Conservation (phyloP, 2,888 invertebrate genomes). For the Carcina quercana region DNA sequence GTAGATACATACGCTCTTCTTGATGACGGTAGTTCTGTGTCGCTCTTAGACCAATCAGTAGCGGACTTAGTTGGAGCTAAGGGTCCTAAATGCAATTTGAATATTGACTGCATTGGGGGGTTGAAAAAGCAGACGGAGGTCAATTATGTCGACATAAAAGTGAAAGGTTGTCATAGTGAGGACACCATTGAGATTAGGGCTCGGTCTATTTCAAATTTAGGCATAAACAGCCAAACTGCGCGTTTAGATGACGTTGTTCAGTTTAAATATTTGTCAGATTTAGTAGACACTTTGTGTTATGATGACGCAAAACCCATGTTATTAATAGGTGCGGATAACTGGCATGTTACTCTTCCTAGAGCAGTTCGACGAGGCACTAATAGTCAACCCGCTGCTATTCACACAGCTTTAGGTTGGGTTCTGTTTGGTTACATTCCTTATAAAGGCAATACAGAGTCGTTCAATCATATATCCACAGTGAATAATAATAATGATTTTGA, state of each 20-base stretch:
- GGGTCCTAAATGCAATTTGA: no score
- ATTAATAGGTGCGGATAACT: not conserved
- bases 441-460: not conserved
- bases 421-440: not conserved
- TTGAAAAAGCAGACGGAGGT: no score
- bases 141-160: no score
- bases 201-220: no score
- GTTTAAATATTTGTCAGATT: not conserved
- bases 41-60: no score
- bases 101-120: no score
- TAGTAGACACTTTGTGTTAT: not conserved
- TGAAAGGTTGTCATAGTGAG: no score
- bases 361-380: not conserved
- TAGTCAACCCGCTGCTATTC: not conserved
- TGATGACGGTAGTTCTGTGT: no score
- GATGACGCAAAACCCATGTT: not conserved
- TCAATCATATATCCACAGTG: not conserved
- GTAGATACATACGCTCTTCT: no score
- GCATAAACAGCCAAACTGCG: no score
- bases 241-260: not conserved
- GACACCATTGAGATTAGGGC: no score
- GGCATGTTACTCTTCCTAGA: not conserved
- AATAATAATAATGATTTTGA: not conserved
- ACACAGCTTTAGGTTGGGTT: not conserved
- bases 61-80: no score